Evolutionary conservation across 1,140 invertebrate species (phyloP).

Genomic region (Periplaneta americana): DNA sequence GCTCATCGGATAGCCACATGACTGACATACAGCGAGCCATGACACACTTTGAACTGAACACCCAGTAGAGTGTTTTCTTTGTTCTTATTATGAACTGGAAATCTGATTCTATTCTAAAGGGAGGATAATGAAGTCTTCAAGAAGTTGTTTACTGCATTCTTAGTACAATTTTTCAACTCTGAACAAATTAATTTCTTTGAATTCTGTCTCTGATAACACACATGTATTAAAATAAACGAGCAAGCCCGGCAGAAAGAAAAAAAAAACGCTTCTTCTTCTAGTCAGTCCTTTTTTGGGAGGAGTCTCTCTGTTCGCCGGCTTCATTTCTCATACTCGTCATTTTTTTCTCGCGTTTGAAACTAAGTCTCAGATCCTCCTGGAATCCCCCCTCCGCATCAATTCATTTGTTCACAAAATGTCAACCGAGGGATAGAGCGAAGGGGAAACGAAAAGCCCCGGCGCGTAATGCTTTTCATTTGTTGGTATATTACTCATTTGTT

Average conservation of each 20-base stretch:
- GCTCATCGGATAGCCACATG: no score
- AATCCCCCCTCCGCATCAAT: neutral
- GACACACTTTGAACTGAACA: no score
- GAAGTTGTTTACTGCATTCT: no score
- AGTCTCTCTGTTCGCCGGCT: neutral
- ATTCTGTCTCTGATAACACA: neutral
- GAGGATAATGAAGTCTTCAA: no score
- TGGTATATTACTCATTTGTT: neutral
- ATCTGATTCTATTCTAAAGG: no score
- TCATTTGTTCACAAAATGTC: neutral
- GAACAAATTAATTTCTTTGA: neutral
- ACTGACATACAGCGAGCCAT: no score
- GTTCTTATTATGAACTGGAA: no score
- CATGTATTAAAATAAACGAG: neutral
- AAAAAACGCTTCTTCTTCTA: no score
- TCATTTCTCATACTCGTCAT: neutral
- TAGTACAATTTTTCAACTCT: neutral
- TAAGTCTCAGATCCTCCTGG: neutral
- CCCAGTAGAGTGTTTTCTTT: no score
- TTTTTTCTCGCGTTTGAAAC: neutral
- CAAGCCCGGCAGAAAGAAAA: no score
- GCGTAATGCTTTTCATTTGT: neutral
- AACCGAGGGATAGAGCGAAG: neutral
- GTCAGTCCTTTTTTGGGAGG: neutral
- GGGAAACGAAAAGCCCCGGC: neutral